These are phyloP conservation scores for Cydia fagiglandana DNA, from an alignment of 1,140 invertebrate species.

Conservation along the genomic window DNA sequence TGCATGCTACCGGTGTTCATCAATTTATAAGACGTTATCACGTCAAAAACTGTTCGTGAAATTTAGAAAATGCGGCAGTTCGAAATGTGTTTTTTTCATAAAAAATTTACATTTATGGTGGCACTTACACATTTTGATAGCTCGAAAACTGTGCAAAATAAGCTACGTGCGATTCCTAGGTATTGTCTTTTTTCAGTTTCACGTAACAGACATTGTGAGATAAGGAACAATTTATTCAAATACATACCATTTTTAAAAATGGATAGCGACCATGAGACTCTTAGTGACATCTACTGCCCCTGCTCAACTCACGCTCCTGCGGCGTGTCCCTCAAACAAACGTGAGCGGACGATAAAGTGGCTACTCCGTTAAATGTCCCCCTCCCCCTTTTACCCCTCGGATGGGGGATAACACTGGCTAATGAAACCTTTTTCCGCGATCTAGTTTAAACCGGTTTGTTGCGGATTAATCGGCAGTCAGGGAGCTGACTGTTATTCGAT, in stretches of 20 bases:
- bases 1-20: no score
- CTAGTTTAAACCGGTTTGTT: constrained; percentile 24
- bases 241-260: background rate
- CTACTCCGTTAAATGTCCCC: constrained; percentile 19
- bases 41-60: no score
- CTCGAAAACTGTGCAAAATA: no score
- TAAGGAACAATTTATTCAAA: no score
- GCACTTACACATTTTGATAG: no score
- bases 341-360: constrained; percentile 21
- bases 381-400: background rate
- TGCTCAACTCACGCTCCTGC: background rate
- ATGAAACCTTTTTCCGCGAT: constrained; percentile 31
- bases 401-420: constrained; percentile 22
- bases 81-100: no score
- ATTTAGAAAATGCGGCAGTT: no score
- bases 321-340: constrained; percentile 11
- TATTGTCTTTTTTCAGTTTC: no score
- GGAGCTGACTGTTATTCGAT: constrained; percentile 22
- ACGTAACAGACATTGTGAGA: no score
- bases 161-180: no score
- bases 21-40: no score
- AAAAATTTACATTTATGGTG: no score
- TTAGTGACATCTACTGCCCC: background rate
- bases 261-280: background rate
- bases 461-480: constrained; percentile 16